Conservation (phyloP, 2,113 vertebrate genomes). For the Greenwoodochromis staneri region DNA sequence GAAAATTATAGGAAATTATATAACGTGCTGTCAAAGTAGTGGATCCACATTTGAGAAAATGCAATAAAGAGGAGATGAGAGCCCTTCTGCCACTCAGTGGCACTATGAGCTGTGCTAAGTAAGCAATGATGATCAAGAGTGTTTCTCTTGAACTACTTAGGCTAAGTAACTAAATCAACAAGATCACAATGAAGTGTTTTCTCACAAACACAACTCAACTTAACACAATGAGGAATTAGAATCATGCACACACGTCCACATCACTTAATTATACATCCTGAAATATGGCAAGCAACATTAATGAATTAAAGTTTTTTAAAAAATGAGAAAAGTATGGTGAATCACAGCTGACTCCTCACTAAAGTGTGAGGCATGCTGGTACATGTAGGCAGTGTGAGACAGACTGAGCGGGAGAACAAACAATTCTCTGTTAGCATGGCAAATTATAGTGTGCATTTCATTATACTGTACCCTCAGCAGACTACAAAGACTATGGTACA, state of each 20-base stretch:
- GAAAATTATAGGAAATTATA: not conserved
- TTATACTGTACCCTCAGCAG: not conserved
- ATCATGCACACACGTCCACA: not conserved
- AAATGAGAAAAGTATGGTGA: not conserved
- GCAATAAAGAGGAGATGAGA: not conserved
- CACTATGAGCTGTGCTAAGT: not conserved
- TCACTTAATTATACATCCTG: not conserved
- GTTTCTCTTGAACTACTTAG: not conserved
- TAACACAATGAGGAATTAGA: not conserved
- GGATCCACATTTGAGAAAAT: not conserved
- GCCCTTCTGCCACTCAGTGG: not conserved
- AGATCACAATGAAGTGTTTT: not conserved
- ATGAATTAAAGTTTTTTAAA: not conserved
- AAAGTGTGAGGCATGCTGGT: slow-evolving; percentile 16
- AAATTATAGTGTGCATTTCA: not conserved
- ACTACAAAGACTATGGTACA: not conserved
- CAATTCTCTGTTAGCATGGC: not conserved
- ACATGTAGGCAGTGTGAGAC: slow-evolving; percentile 1
- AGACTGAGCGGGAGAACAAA: not conserved
- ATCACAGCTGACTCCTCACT: slow-evolving; percentile 7
- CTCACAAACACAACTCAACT: not conserved
- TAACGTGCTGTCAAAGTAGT: not conserved
- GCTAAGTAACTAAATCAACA: not conserved
- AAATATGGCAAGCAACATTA: not conserved
- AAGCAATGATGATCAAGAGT: not conserved